A percentile compares a stretch with the other conserved stretches of the same genome.
phyloP scores from a whole-genome alignment of 2,797 vertebrate species.

The Artibeus jamaicensis region DNA sequence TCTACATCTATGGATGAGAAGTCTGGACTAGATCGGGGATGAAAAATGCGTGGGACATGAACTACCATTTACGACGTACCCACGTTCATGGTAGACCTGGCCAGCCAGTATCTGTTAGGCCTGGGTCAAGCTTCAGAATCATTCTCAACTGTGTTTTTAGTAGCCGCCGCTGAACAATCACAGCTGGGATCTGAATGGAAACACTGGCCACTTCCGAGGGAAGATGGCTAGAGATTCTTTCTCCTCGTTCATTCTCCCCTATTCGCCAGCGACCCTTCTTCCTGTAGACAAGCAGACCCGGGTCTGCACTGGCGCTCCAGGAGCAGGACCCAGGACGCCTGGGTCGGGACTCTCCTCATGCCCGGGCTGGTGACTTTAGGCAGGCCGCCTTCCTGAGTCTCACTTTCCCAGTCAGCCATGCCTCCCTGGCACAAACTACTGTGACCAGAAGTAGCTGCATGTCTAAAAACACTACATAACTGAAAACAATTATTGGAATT shows the following conservation, averaged over 20 bases:
- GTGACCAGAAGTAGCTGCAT: not conserved
- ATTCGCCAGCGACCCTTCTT: not conserved
- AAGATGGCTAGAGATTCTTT: not conserved
- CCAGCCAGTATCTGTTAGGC: not conserved
- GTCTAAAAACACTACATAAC: conserved; percentile 38
- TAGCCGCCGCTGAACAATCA: not conserved
- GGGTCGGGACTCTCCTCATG: not conserved
- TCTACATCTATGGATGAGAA: not conserved
- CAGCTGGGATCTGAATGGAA: not conserved
- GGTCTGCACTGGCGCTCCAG: not conserved
- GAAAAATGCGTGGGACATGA: not conserved
- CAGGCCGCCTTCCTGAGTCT: not conserved
- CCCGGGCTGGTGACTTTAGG: accelerated
- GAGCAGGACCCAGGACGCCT: not conserved
- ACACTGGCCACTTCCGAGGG: not conserved
- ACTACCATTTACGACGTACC: not conserved
- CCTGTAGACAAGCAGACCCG: not conserved
- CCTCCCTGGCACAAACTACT: not conserved
- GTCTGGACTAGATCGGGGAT: too few species aligned
- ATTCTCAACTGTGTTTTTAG: not conserved
- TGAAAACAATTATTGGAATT: conserved; percentile 70
- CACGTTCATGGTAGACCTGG: not conserved
- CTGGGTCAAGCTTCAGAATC: not conserved
- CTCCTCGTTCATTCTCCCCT: not conserved
- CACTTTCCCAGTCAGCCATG: not conserved